Conservation (phyloP, 2,797 vertebrate species). For the Merluccius polli region DNA sequence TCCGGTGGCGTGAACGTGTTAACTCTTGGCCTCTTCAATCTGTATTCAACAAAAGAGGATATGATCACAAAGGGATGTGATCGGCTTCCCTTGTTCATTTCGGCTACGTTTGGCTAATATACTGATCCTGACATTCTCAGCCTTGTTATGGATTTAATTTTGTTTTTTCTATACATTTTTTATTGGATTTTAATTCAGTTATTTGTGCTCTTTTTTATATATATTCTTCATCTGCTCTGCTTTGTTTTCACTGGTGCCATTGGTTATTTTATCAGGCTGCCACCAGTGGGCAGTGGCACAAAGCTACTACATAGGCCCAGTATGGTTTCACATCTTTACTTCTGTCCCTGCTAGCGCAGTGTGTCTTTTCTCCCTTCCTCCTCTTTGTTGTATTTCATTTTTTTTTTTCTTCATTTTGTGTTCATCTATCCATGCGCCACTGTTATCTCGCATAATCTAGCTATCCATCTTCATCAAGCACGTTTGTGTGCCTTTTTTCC, state of each 20-base stretch:
- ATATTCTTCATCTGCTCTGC: slow-evolving; percentile 10
- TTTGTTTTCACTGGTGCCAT: slow-evolving; percentile 36
- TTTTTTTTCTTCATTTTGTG: slow-evolving; percentile 23
- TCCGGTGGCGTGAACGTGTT: slow-evolving; percentile 36
- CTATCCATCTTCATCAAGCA: slow-evolving; percentile 24
- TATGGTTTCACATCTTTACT: slow-evolving; percentile 28
- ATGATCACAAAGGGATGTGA: slow-evolving; percentile 24
- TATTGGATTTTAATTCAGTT: not conserved
- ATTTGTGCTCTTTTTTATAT: not conserved
- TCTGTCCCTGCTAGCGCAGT: not conserved
- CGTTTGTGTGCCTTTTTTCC: not conserved
- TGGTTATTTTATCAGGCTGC: slow-evolving; percentile 74
- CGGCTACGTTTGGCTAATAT: not conserved
- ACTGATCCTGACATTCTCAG: not conserved
- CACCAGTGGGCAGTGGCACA: slow-evolving; percentile 81
- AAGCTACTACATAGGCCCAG: slow-evolving; percentile 55
- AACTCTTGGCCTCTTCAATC: slow-evolving; percentile 54
- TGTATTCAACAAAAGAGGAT: slow-evolving; percentile 40
- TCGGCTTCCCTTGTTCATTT: slow-evolving; percentile 4
- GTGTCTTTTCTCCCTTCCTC: not conserved
- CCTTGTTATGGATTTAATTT: not conserved
- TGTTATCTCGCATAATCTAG: not conserved
- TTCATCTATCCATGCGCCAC: slow-evolving; percentile 23
- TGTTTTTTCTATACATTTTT: slow-evolving; percentile 3
- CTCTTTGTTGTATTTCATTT: slow-evolving; percentile 22